Percentiles rank a stretch among this genome's conserved stretches.
Conservation (phyloP, 1,140 invertebrate species). For the Luehdorfia chinensis region DNA sequence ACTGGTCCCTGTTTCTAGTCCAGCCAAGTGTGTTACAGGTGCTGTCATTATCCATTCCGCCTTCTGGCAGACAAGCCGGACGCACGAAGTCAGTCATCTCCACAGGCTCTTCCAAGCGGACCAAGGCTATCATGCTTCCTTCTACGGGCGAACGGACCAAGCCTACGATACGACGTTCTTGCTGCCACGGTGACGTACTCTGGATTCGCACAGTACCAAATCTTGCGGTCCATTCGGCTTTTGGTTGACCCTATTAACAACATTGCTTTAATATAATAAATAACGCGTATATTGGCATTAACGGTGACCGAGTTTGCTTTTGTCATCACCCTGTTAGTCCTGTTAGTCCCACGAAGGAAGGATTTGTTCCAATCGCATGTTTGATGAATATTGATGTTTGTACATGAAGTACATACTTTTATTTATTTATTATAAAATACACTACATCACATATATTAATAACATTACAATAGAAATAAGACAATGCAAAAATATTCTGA, state of each 20-base stretch:
- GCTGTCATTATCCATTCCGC: conserved; percentile 50
- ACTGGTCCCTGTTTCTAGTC: conserved; percentile 86
- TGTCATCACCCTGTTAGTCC: too few species aligned
- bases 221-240: conserved; percentile 89
- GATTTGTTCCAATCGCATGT: too few species aligned
- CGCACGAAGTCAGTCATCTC: conserved; percentile 89
- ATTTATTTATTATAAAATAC: too few species aligned
- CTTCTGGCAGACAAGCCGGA: conserved; percentile 85
- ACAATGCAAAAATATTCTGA: too few species aligned
- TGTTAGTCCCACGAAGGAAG: too few species aligned
- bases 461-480: too few species aligned
- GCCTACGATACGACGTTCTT: conserved; percentile 89
- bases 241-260: conserved; percentile 82
- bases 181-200: conserved; percentile 90
- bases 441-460: too few species aligned
- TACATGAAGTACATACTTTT: too few species aligned
- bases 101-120: conserved; percentile 87
- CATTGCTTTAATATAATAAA: not conserved
- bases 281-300: too few species aligned
- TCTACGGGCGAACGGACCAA: conserved; percentile 94
- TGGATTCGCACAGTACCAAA: conserved; percentile 87
- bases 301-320: too few species aligned
- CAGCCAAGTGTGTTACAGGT: conserved; percentile 90
- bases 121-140: conserved; percentile 88
- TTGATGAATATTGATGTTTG: too few species aligned